Evolutionary conservation across 1,140 invertebrate species (phyloP).

Genomic region (Carposina sasakii): DNA sequence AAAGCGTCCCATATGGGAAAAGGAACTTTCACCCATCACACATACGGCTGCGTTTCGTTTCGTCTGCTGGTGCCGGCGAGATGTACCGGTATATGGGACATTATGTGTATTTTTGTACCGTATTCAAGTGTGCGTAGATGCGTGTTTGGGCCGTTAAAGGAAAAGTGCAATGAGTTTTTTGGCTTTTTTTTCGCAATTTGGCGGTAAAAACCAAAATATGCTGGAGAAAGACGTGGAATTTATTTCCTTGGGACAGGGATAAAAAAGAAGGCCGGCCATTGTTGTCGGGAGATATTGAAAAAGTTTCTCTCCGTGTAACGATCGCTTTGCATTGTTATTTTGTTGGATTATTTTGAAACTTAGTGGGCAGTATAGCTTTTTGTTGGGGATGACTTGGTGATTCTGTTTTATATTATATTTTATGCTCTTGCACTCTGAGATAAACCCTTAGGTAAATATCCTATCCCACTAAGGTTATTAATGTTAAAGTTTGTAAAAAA

Average conservation of each 20-base stretch:
- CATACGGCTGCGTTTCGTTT: conserved; percentile 49
- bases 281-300: conserved; percentile 59
- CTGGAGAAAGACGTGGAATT: neutral
- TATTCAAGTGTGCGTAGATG: conserved; percentile 48
- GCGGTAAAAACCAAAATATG: neutral
- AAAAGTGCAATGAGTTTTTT: conserved; percentile 55
- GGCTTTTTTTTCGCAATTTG: neutral
- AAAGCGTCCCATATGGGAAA: conserved; percentile 42
- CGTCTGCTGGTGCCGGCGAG: conserved; percentile 36
- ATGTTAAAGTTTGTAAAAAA: too few species aligned
- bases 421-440: neutral
- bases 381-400: conserved; percentile 39
- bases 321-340: conserved; percentile 39
- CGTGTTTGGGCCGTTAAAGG: conserved; percentile 39
- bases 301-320: conserved; percentile 43
- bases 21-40: conserved; percentile 47
- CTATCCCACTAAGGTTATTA: too few species aligned
- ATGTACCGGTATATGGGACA: conserved; percentile 65
- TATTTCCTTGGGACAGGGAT: conserved; percentile 9
- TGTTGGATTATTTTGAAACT: conserved; percentile 43
- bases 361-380: conserved; percentile 36
- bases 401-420: conserved; percentile 20
- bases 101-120: conserved; percentile 64
- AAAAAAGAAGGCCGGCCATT: conserved; percentile 44
- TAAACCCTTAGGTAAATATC: too few species aligned